Conservation (phyloP, 2,113 vertebrate genomes). For the Mirounga angustirostris region DNA sequence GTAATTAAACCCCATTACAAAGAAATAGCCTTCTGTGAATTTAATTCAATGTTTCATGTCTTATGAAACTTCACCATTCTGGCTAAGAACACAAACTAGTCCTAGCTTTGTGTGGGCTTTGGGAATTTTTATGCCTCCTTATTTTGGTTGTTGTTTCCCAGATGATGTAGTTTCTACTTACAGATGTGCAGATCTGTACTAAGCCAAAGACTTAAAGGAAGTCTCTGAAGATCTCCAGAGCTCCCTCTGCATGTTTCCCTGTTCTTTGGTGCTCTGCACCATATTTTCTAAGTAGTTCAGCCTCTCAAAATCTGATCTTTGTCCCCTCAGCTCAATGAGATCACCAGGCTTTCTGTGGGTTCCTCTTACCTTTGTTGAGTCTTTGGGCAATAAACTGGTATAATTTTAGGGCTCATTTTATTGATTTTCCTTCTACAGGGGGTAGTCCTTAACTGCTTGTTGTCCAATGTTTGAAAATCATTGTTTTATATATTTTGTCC, state of each 20-base stretch:
- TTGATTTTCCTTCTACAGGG: background rate
- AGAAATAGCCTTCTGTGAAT: background rate
- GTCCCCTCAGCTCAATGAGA: background rate
- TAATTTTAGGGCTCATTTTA: background rate
- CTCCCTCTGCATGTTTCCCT: rapidly evolving
- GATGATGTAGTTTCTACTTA: background rate
- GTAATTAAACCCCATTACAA: background rate
- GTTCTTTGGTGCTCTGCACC: background rate
- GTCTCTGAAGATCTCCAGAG: background rate
- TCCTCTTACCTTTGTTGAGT: background rate
- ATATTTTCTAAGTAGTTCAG: background rate
- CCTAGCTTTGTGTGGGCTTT: background rate
- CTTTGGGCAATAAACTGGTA: background rate
- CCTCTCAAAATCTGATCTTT: background rate
- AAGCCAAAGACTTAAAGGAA: background rate
- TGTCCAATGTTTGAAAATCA: background rate
- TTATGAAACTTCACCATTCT: background rate
- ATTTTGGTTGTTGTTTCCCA: background rate
- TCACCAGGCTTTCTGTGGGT: background rate
- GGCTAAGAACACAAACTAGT: background rate
- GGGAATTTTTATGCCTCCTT: background rate
- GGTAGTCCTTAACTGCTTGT: background rate
- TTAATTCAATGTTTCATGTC: background rate
- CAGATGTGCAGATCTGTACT: background rate
- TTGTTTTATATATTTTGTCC: background rate